Percentiles rank a stretch among this genome's conserved stretches.
Conservation (phyloP, 2,888 invertebrate genomes). For the Aphidoletes aphidimyza region DNA sequence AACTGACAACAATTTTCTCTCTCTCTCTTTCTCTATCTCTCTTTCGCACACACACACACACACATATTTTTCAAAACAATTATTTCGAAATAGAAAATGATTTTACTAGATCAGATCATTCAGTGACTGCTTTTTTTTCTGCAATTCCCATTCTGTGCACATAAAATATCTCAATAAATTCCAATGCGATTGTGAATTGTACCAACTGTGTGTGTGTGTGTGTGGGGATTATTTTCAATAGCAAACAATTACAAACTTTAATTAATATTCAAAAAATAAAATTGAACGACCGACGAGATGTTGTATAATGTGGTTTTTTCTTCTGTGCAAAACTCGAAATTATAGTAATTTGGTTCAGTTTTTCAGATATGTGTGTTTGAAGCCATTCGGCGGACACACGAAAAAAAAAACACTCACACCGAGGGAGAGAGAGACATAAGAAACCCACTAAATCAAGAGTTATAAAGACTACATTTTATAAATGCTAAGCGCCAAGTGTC, state of each 20-base stretch:
- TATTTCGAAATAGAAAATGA: slow-evolving; percentile 2
- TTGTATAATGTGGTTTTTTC: background rate
- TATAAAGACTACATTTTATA: too few relatives aligned
- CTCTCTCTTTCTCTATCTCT: too few relatives aligned
- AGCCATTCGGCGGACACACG: too few relatives aligned
- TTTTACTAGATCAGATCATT: slow-evolving; percentile 1
- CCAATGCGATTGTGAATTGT: background rate
- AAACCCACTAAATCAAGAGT: too few relatives aligned
- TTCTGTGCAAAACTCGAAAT: background rate
- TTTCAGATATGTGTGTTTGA: too few relatives aligned
- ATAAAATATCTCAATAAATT: slow-evolving; percentile 59
- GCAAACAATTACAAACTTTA: background rate
- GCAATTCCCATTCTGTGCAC: too few relatives aligned
- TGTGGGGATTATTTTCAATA: background rate
- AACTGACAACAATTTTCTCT: background rate
- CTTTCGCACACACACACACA: too few relatives aligned
- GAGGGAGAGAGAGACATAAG: too few relatives aligned
- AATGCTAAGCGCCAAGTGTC: too few relatives aligned
- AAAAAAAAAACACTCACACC: too few relatives aligned
- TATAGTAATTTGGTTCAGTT: background rate
- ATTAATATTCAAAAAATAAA: slow-evolving; percentile 8
- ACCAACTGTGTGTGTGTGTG: background rate
- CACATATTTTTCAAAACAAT: too few relatives aligned
- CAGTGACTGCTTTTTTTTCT: background rate
- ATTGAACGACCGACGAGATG: too few relatives aligned